Conservation (phyloP, 2,888 invertebrate genomes). For the Mycalesis mineus region DNA sequence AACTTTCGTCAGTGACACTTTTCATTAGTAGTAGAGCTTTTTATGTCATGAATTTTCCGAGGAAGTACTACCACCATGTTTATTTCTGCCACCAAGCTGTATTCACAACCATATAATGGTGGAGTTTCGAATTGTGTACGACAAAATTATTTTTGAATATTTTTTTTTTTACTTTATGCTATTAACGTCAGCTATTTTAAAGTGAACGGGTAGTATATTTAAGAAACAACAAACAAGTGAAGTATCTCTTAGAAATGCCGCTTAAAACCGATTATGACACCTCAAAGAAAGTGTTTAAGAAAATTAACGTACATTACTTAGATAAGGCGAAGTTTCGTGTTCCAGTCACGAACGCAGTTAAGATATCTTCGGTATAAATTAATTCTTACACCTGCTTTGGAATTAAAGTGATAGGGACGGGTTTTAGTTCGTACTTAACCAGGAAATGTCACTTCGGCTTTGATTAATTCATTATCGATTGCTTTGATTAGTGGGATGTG, state of each 20-base stretch:
- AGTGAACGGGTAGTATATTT: too few relatives aligned
- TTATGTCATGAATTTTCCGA: too few relatives aligned
- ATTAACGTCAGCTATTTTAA: too few relatives aligned
- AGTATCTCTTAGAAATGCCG: neutral
- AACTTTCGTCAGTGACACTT: too few relatives aligned
- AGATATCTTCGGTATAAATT: conserved; percentile 21
- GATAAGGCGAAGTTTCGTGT: neutral
- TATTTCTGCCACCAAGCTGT: too few relatives aligned
- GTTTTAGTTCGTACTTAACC: neutral
- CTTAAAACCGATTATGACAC: conserved; percentile 1
- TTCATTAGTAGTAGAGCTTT: too few relatives aligned
- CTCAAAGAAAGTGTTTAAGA: conserved; percentile 3
- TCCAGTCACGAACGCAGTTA: conserved; percentile 17
- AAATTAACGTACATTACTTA: neutral
- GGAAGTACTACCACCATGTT: too few relatives aligned
- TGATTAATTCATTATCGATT: conserved; percentile 5
- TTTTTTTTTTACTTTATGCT: too few relatives aligned
- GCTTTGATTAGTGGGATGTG: neutral
- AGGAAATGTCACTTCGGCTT: conserved; percentile 11
- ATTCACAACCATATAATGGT: too few relatives aligned
- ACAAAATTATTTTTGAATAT: too few relatives aligned
- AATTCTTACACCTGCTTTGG: conserved; percentile 22
- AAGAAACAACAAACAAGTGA: too few relatives aligned
- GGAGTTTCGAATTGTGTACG: too few relatives aligned
- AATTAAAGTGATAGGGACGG: conserved; percentile 3